phyloP scores from a whole-genome alignment of 2,113 vertebrate species.

The Eptesicus fuscus region DNA sequence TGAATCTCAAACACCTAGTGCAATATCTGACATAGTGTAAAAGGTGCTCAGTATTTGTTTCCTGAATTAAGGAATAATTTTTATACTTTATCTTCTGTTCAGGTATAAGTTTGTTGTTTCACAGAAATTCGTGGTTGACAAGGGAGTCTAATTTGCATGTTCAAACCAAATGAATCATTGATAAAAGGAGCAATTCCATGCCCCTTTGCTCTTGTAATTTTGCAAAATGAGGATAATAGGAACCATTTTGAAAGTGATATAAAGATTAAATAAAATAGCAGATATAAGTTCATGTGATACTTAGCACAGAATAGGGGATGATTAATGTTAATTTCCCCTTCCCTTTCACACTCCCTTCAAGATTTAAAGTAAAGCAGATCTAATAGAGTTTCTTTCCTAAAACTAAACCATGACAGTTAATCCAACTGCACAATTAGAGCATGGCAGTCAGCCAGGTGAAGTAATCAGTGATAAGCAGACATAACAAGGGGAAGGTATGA shows the following conservation, averaged over 20 bases:
- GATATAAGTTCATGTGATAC: background rate
- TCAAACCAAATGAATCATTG: constrained; percentile 7
- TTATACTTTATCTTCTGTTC: background rate
- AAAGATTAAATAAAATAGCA: constrained; percentile 25
- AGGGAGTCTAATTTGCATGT: background rate
- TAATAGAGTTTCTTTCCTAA: background rate
- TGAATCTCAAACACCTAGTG: background rate
- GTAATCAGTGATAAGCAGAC: background rate
- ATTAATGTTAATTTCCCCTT: constrained; percentile 2
- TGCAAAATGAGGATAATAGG: background rate
- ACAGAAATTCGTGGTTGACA: background rate
- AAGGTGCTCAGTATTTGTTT: background rate
- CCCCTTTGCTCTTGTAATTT: constrained; percentile 21
- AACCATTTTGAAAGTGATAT: background rate
- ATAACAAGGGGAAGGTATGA: background rate
- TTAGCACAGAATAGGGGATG: background rate
- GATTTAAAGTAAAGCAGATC: background rate
- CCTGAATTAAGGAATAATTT: background rate
- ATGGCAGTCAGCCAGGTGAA: background rate
- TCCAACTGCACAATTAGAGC: background rate
- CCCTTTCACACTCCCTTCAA: constrained; percentile 3
- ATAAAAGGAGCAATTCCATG: background rate
- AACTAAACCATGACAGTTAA: background rate
- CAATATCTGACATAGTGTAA: background rate
- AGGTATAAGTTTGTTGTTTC: background rate